Evolutionary conservation across 1,140 invertebrate species (phyloP), one percentile per base, ranked within the genome.

Genomic region (Nasonia giraulti): DNA sequence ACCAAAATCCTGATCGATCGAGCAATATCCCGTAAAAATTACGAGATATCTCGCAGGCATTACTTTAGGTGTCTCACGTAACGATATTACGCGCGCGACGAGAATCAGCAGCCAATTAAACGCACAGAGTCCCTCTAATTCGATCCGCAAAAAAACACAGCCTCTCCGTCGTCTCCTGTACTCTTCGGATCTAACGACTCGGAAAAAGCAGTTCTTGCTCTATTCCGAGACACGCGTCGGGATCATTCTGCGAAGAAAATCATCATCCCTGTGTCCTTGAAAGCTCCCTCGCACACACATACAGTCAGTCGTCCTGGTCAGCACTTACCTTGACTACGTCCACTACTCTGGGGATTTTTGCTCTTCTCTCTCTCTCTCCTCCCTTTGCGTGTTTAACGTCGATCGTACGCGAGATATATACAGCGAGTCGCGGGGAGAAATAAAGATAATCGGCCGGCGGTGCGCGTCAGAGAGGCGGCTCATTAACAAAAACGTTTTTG

Each of bases 401-500:
- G 68, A 81, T 81, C 37, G 37, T 31, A 40, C 11, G 62, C 40
- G 37, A 71, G 79, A 80, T 81, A 73, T 55, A 74, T 27, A 74
- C 37, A 47, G 69, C 31, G 37, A 10, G 6, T 31, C 40, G 79
- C 47, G 62, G 40, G 62, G 40, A 71, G 68, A 81, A 81, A 73
- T 71, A 81, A 81, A 81, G 40, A 82, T 82, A 74, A 82, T 75
- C 71, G 71, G 44, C 31, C 44, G 62, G 31, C 79, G 68, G 44
- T 44, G 44, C 8, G 44, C 68, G 37, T 44, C 68, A 50, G 79
- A 80, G n/a, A 62, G 66, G 20, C 44, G 69, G 55, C 69, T 82
- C 80, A 82, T 74, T 82, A 82, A 82, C 69, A 73, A 73, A 55
- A 74, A 81, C 68, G 5, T 82, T 82, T 74, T 82, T 82, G 44